Base-by-base conservation (phyloP, 1,140 invertebrate genomes). In the Holcopasites calliopsidis region DNA sequence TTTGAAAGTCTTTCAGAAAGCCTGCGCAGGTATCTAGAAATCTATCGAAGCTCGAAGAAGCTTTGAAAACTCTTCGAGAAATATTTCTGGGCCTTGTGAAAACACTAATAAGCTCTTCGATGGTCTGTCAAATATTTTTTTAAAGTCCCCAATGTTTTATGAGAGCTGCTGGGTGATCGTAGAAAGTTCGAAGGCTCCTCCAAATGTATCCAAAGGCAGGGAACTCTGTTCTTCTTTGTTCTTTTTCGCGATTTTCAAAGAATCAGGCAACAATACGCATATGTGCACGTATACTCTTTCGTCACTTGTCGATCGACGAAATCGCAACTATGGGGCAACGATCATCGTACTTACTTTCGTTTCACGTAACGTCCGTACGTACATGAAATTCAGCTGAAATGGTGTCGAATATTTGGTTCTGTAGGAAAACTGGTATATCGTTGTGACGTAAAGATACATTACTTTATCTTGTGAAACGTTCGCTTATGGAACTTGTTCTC, bases 301-400 rank as follows among this genome's bases (percentile, higher is more conserved):
- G 61, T 55, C 71, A 73, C 10, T 26, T 28, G 38, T 38, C 10
- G 21, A 31, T 55, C 50, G 49, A 73, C 71, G 61, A 73, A 73
- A 73, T 55, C 13, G 38, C 61, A 38, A 8, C 61, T 42, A 23
- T 73, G 65, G 49, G 6, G 21, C 38, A 73, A 73, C 21, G 13
- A 6, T 18, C 28, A 5, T 52, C 60, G 28, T 23, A 31, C 21
- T 61, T 62, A 71, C 71, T 73, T 73, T 73, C 60, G 49, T 73
- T 65, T 62, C 61, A 54, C 71, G 61, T 55, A 54, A 73, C 38
- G 28, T 26, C 10, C 6, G 26, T n/a, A 49, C 44, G n/a, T 58
- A 16, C 38, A 42, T 21, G 21, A 55, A 73, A 71, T 71, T 55
- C 3, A 55, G 35, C 47, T 50, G 35, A 33, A 40, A 40, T 31